Percentiles rank a stretch among this genome's conserved stretches.
Conservation (phyloP, 2,888 invertebrate genomes). For the Macrophya alboannulata region DNA sequence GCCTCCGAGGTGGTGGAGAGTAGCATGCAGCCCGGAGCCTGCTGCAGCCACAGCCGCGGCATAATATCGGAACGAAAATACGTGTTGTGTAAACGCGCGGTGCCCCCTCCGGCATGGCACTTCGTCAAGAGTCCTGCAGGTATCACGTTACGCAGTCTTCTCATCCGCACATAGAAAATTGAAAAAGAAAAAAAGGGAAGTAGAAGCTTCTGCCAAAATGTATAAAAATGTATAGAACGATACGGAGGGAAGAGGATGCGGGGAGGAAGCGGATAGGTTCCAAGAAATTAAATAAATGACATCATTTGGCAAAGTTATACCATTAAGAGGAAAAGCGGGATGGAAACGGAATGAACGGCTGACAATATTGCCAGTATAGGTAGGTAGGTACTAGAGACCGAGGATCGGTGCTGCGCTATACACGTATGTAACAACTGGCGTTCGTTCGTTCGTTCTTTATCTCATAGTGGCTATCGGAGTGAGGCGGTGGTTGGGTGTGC, state of each 20-base stretch:
- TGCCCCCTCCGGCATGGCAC: background rate
- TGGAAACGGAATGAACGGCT: constrained; percentile 45
- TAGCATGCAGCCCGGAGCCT: constrained; percentile 38
- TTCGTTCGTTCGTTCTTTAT: constrained; percentile 60
- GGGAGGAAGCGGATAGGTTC: constrained; percentile 63
- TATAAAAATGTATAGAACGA: too few species aligned
- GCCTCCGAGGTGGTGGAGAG: constrained; percentile 67
- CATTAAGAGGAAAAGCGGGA: constrained; percentile 63
- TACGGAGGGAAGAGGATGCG: constrained; percentile 8
- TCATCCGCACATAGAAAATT: background rate
- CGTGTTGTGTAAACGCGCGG: constrained; percentile 56
- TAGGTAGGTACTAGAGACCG: constrained; percentile 49
- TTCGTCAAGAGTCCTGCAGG: background rate
- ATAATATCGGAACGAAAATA: constrained; percentile 18
- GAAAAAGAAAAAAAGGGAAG: background rate
- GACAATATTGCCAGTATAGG: constrained; percentile 71
- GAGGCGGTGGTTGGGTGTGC: background rate
- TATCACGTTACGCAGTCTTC: too few species aligned
- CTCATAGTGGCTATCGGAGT: background rate
- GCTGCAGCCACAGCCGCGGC: background rate
- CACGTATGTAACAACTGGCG: constrained; percentile 66
- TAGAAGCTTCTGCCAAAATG: background rate
- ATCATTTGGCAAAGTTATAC: constrained; percentile 77
- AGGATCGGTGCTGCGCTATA: background rate
- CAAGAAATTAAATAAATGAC: constrained; percentile 76